Percentiles rank a stretch among this genome's conserved stretches.
phyloP scores from a whole-genome alignment of 2,797 vertebrate genomes.

The Remorina albescens region DNA sequence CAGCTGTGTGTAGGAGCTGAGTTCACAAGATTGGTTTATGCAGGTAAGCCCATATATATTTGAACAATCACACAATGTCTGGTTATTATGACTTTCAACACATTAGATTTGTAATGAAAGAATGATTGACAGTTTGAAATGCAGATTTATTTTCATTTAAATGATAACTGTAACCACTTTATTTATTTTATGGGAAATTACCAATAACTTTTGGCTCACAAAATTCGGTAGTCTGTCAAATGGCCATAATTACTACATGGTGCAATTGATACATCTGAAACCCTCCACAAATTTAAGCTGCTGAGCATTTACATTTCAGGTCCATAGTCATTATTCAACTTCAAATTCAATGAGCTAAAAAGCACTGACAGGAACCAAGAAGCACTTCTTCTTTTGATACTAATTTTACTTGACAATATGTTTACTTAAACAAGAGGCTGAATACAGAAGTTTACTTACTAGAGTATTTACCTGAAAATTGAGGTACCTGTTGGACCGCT shows the following conservation, averaged over 20 bases:
- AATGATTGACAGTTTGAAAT: too few species aligned
- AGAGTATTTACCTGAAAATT: background rate
- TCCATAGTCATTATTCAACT: background rate
- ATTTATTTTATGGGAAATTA: background rate
- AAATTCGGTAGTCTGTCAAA: background rate
- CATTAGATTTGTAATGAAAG: too few species aligned
- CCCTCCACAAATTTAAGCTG: background rate
- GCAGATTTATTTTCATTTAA: too few species aligned
- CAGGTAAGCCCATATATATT: too few species aligned
- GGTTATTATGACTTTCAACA: too few species aligned
- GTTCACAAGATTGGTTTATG: too few species aligned
- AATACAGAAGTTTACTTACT: background rate
- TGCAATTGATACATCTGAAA: background rate
- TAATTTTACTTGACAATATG: background rate
- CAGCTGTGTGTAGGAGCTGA: too few species aligned
- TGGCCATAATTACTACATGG: slow-evolving; percentile 8
- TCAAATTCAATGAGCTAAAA: background rate
- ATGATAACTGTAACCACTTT: too few species aligned
- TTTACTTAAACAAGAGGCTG: too few species aligned
- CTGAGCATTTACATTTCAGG: background rate
- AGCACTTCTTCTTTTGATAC: background rate
- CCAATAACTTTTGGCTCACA: background rate
- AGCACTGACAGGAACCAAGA: background rate
- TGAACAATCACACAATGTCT: too few species aligned
- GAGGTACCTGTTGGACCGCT: background rate